These are phyloP conservation scores for Andrena hattorfiana DNA, from an alignment of 2,888 invertebrate genomes.

Conservation along the genomic window DNA sequence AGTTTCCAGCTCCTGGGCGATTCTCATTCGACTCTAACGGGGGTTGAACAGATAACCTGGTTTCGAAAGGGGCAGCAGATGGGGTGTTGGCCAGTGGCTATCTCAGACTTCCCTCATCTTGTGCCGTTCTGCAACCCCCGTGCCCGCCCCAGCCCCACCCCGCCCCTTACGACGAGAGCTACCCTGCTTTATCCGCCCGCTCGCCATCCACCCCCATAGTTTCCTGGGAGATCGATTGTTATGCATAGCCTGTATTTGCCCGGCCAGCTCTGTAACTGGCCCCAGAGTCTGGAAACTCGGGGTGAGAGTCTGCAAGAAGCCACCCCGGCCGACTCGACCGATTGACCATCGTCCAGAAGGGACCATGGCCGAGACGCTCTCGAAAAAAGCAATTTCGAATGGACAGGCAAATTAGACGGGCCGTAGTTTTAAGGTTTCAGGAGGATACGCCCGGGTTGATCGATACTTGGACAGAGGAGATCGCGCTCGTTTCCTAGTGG, in stretches of 20 bases:
- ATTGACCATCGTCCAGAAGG: conserved; percentile 75
- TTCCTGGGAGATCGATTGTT: conserved; percentile 85
- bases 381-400: conserved; percentile 81
- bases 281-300: conserved; percentile 71
- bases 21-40: conserved; percentile 71
- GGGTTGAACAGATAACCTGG: conserved; percentile 74
- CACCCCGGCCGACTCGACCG: conserved; percentile 67
- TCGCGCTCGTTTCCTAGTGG: conserved; percentile 2
- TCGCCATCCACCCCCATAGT: conserved; percentile 84
- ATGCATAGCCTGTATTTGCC: conserved; percentile 85
- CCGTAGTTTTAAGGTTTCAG: conserved; percentile 68
- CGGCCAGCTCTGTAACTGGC: conserved; percentile 78
- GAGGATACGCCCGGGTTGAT: conserved; percentile 59
- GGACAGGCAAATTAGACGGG: conserved; percentile 76
- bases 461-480: conserved; percentile 58
- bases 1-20: conserved; percentile 62
- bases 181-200: conserved; percentile 80
- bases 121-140: conserved; percentile 71
- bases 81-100: conserved; percentile 83
- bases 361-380: conserved; percentile 68
- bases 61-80: conserved; percentile 78
- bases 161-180: conserved; percentile 67
- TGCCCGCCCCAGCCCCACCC: conserved; percentile 61
- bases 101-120: conserved; percentile 82
- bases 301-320: conserved; percentile 71